phyloP scores from a whole-genome alignment of 2,113 vertebrate species.

The Caloenas nicobarica region DNA sequence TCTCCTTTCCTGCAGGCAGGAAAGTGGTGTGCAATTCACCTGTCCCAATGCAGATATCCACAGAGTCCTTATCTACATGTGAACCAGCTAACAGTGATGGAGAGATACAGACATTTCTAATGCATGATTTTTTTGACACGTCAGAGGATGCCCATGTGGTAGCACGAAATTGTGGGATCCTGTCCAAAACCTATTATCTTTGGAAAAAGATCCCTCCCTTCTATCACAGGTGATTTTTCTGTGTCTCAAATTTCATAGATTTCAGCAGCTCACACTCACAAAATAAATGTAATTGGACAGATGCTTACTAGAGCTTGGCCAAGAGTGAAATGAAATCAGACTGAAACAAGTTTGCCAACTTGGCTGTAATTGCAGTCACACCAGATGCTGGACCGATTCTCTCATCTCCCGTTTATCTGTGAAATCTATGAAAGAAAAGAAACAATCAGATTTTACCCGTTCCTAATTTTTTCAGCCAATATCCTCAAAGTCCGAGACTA shows the following conservation, averaged over 20 bases:
- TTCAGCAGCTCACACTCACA: not conserved
- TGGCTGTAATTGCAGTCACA: slow-evolving; percentile 42
- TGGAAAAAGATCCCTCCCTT: not conserved
- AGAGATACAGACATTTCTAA: not conserved
- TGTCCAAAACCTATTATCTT: not conserved
- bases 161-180: not conserved
- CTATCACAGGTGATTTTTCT: not conserved
- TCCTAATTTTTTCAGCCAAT: not conserved
- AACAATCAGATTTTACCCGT: not conserved
- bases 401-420: not conserved
- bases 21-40: not conserved
- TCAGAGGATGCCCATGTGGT: not conserved
- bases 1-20: not conserved
- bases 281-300: not conserved
- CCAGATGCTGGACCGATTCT: slow-evolving; percentile 1
- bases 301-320: slow-evolving; percentile 43
- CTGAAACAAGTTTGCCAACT: slow-evolving; percentile 55
- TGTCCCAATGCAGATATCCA: not conserved
- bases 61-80: not conserved
- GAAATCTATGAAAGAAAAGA: slow-evolving; percentile 32
- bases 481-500: not conserved
- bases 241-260: not conserved
- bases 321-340: slow-evolving; percentile 58
- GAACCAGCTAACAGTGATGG: not conserved
- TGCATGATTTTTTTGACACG: not conserved